Percentiles rank a stretch among this genome's conserved stretches.
These are phyloP conservation scores for Pseudococcus viburni DNA, from an alignment of 2,888 invertebrate genomes.

Conservation along the genomic window DNA sequence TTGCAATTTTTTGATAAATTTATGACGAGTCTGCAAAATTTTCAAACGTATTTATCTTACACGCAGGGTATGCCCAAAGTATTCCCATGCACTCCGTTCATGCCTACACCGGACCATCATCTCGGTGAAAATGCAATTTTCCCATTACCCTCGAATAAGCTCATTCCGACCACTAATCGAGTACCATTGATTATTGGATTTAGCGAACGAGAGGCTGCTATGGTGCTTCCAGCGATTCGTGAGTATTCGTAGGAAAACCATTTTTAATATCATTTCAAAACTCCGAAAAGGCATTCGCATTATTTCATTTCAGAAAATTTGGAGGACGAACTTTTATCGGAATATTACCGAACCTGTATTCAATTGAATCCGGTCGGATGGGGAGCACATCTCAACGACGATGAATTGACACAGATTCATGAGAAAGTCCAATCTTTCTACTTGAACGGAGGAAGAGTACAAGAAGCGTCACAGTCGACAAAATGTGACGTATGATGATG, in stretches of 20 bases:
- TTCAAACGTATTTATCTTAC: background rate
- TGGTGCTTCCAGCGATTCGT: background rate
- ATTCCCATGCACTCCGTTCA: conserved; percentile 5
- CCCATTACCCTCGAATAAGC: background rate
- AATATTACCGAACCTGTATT: background rate
- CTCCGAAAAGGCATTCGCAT: background rate
- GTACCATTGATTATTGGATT: conserved; percentile 38
- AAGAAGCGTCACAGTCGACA: background rate
- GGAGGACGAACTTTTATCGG: background rate
- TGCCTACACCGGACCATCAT: conserved; percentile 5
- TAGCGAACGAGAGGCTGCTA: conserved; percentile 28
- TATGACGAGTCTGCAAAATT: background rate
- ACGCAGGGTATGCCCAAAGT: background rate
- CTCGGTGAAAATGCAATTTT: background rate
- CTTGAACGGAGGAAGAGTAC: background rate
- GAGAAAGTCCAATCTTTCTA: background rate
- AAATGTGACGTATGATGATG: background rate
- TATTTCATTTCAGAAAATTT: background rate
- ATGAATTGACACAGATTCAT: background rate
- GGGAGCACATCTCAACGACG: background rate
- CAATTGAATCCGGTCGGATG: background rate
- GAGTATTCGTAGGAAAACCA: background rate
- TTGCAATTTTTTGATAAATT: background rate
- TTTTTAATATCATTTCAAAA: background rate
- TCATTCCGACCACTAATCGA: background rate